A percentile compares a stretch with the other conserved stretches of the same genome.
phyloP scores from a whole-genome alignment of 2,797 vertebrate genomes.

The Peromyscus aztecus region DNA sequence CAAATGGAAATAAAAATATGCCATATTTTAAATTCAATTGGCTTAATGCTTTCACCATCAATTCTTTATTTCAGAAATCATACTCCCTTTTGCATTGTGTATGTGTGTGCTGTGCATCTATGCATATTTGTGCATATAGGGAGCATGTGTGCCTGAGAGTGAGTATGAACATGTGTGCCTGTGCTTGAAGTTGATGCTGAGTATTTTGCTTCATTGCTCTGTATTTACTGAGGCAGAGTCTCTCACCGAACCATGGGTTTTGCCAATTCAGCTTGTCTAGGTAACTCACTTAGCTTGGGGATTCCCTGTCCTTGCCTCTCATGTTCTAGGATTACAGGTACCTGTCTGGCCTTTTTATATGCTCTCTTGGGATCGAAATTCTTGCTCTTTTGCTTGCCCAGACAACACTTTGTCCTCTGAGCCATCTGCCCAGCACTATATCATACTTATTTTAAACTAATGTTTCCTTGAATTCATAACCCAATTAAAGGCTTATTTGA shows the following conservation, averaged over 20 bases:
- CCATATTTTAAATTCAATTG: constrained; percentile 27
- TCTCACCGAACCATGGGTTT: background rate
- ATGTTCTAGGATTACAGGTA: background rate
- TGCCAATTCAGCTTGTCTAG: background rate
- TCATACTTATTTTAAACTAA: constrained; percentile 32
- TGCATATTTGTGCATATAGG: background rate
- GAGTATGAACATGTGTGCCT: background rate
- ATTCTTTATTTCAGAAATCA: background rate
- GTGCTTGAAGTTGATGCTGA: background rate
- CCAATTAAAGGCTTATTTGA: constrained; percentile 39
- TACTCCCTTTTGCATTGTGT: background rate
- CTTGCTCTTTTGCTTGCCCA: background rate
- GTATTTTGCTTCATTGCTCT: background rate
- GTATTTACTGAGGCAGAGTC: background rate
- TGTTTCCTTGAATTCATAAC: background rate
- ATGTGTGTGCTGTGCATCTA: background rate
- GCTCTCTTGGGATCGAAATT: background rate
- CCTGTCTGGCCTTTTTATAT: background rate
- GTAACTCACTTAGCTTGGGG: background rate
- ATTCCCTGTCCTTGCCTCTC: too few species aligned
- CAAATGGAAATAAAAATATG: constrained; percentile 53
- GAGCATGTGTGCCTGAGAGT: background rate
- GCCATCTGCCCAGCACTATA: background rate
- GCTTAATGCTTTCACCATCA: background rate
- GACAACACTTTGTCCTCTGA: background rate